Conservation (phyloP, 2,888 invertebrate genomes). For the Dryobotodes eremita region DNA sequence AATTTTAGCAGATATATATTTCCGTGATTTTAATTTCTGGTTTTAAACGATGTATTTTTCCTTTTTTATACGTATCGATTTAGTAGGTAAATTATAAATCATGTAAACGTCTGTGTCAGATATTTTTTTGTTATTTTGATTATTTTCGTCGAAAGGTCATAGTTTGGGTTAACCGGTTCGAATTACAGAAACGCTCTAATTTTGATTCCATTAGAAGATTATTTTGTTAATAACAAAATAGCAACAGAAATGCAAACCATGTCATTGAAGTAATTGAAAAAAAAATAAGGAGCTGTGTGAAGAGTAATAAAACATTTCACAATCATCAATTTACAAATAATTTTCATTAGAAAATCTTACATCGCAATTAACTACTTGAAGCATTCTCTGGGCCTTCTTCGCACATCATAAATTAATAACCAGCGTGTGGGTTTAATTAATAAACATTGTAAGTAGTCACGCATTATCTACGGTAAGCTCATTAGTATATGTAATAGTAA, state of each 20-base stretch:
- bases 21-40: background rate
- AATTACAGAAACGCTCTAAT: background rate
- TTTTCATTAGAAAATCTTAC: slow-evolving; percentile 27
- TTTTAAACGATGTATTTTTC: background rate
- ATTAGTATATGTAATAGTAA: slow-evolving; percentile 47
- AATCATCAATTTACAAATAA: slow-evolving; percentile 4
- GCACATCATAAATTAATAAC: slow-evolving; percentile 47
- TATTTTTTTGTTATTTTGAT: slow-evolving; percentile 28
- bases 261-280: background rate
- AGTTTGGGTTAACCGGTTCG: slow-evolving; percentile 14
- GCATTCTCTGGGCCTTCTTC: slow-evolving; percentile 23
- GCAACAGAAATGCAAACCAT: slow-evolving; percentile 11
- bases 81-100: background rate
- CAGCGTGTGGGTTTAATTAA: slow-evolving; percentile 23
- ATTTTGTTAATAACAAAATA: background rate
- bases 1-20: background rate
- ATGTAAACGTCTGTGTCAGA: background rate
- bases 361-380: slow-evolving; percentile 29
- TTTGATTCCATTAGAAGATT: background rate
- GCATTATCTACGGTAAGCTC: slow-evolving; percentile 36
- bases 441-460: slow-evolving; percentile 37
- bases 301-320: slow-evolving; percentile 12
- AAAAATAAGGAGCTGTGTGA: background rate
- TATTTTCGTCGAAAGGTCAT: background rate
- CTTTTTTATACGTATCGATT: background rate